Evolutionary conservation across 2,888 invertebrate genomes (phyloP), one percentile per base, ranked within the genome.

Genomic region (Ennomos quercinarius): DNA sequence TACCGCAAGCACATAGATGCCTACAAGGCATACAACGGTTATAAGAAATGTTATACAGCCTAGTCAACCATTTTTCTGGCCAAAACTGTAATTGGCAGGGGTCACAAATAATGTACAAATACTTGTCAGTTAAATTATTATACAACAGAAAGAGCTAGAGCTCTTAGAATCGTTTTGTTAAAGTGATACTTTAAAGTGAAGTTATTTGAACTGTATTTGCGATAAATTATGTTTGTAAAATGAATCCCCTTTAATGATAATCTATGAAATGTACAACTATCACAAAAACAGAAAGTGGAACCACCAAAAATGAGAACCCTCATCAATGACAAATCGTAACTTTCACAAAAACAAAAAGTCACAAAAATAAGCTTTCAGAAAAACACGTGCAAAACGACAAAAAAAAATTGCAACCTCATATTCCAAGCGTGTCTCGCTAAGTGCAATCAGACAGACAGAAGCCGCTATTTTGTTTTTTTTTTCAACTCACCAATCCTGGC

Each of bases 401-500:
- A 60, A 64, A 69, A 72, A 66, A 17, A 64, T 76, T 82, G 80
- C 78, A 80, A 77, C 78, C 78, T 77, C 66, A 76, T 66, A 78
- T 70, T 74, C 75, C 76, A 84, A 88, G 88, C 88, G 84, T 84
- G 84, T 72, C 54, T 63, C 52, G 70, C 68, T 72, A 73, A 65
- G 68, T 71, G 80, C 78, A 77, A 72, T 81, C 78, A 72, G 66
- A 64, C 63, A 72, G 67, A 80, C 73, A 76, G 68, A 78, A 83
- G 77, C 80, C 73, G 80, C 79, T 75, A 77, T 78, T 74, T 78
- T 79, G 64, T 61, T 68, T 66, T 60, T 61, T 72, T 65, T 61
- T 17, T 73, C 64, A 77, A 94, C 94, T 94, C 93, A 94, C 95
- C 95, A 72, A 95, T 94, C 77, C 95, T 84, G 63, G 95, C 95